Evolutionary conservation across 2,797 vertebrate genomes (phyloP), one percentile per base, ranked within the genome.

Genomic region (Oreortyx pictus): DNA sequence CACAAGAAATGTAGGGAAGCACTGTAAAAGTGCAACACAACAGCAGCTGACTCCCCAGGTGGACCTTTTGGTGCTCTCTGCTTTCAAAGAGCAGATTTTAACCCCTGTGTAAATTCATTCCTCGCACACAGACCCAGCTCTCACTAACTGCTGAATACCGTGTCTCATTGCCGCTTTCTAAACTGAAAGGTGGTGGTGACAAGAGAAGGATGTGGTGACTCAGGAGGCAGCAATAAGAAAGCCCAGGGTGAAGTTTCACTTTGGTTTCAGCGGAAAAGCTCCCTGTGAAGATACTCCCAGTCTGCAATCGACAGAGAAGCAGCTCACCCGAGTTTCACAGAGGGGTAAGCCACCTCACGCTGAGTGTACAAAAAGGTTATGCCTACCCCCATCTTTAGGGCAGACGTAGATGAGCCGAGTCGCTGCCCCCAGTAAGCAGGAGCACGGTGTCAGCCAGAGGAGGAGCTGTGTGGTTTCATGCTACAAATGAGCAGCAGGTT

Each of bases 141-240:
- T 89, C 46, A 15, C 46, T 47, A 37, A 2, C n/a, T 39, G 46
- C 72, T 77, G 33, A 77, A 78, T 22, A 13, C 35, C 0, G 0
- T 37, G 60, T 67, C 33, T 94, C 25, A 8, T 50, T 82, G 75
- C 57, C 49, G 57, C 89, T 82, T 85, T 87, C 72, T 85, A 33
- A 82, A 87, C 46, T 73, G 54, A 88, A 82, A 86, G 57, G 61
- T 82, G 83, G 50, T 50, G 8, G 18, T 66, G 78, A 75, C 75
- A 91, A 76, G 68, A 91, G 86, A 93, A 96, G 90, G 90, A 95
- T 96, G 93, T 90, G 84, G 89, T 68, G 76, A 75, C 89, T 90
- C 44, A 43, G 73, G 75, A 88, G 49, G 61, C 5, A 54, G 31
- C 82, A 89, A 27, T 90, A 82, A 94, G 88, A 89, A 85, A 84